Percentiles rank a stretch among this genome's conserved stretches.
Conservation (phyloP, 1,140 invertebrate genomes). For the Dermatophagoides farinae region DNA sequence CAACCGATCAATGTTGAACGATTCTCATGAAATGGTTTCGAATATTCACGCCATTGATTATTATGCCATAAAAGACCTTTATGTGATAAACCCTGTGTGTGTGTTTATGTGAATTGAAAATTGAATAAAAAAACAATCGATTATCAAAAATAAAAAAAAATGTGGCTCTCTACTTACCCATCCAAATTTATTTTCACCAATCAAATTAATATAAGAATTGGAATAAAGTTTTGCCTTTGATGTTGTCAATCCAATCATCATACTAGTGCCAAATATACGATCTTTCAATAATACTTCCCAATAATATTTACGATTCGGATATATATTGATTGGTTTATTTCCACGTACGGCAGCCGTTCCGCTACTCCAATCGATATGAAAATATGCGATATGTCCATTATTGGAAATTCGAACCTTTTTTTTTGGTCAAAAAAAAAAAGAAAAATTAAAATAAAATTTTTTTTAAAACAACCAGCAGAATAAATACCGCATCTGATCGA, state of each 20-base stretch:
- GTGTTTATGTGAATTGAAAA: too few species aligned
- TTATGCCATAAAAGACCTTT: slow-evolving; percentile 48
- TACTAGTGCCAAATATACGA: slow-evolving; percentile 48
- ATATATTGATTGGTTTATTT: slow-evolving; percentile 35
- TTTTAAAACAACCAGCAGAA: neutral
- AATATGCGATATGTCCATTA: slow-evolving; percentile 32
- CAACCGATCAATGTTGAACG: slow-evolving; percentile 40
- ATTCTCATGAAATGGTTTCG: slow-evolving; percentile 45
- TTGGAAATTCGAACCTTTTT: slow-evolving; percentile 30
- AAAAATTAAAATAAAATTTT: neutral
- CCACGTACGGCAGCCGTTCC: slow-evolving; percentile 47
- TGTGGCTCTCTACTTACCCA: slow-evolving; percentile 32
- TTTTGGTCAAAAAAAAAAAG: slow-evolving; percentile 30
- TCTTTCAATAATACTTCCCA: slow-evolving; percentile 45
- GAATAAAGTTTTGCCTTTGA: slow-evolving; percentile 37
- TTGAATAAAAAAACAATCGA: neutral
- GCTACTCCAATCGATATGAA: slow-evolving; percentile 54
- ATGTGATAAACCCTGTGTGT: slow-evolving; percentile 36
- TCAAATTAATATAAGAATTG: slow-evolving; percentile 42
- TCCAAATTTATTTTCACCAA: slow-evolving; percentile 44
- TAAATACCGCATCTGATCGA: neutral
- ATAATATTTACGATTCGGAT: slow-evolving; percentile 35
- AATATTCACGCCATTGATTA: slow-evolving; percentile 37
- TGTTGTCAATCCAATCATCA: slow-evolving; percentile 54
- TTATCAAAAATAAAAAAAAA: neutral